Conservation (phyloP, 2,113 vertebrate genomes). For the Poeciliopsis occidentalis region DNA sequence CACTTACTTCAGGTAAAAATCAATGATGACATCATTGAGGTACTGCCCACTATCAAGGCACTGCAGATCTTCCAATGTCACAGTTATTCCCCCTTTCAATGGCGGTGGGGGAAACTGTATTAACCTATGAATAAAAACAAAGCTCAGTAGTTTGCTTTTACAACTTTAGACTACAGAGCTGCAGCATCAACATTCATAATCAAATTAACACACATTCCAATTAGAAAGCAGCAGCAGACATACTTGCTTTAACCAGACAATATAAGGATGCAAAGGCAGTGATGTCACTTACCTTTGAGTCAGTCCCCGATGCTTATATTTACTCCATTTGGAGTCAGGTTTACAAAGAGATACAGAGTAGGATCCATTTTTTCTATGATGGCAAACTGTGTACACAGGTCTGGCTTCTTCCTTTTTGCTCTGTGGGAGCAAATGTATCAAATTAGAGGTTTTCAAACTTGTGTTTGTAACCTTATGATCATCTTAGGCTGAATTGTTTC, state of each 20-base stretch:
- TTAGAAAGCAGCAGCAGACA: neutral
- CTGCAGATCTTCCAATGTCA: constrained; percentile 93
- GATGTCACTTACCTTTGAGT: constrained; percentile 80
- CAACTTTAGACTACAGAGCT: neutral
- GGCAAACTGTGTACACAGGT: constrained; percentile 84
- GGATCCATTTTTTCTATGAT: constrained; percentile 78
- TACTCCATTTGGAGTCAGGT: constrained; percentile 82
- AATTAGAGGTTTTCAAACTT: neutral
- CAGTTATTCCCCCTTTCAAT: constrained; percentile 91
- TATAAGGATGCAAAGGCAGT: too few relatives aligned
- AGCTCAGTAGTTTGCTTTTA: neutral
- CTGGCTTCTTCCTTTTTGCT: constrained; percentile 49
- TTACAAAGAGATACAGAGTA: constrained; percentile 84
- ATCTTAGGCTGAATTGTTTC: neutral
- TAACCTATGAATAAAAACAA: constrained; percentile 80
- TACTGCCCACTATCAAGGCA: constrained; percentile 95
- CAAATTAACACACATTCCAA: neutral
- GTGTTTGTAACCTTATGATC: neutral
- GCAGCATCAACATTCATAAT: neutral
- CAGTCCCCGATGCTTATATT: constrained; percentile 81
- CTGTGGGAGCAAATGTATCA: constrained; percentile 47
- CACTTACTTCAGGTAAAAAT: constrained; percentile 98
- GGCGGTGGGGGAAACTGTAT: constrained; percentile 97
- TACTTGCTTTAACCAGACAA: neutral
- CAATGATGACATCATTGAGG: constrained; percentile 99